A percentile compares a stretch with the other conserved stretches of the same genome.
These are phyloP conservation scores for Sebastes minor DNA, from an alignment of 2,797 vertebrate species.

Conservation along the genomic window DNA sequence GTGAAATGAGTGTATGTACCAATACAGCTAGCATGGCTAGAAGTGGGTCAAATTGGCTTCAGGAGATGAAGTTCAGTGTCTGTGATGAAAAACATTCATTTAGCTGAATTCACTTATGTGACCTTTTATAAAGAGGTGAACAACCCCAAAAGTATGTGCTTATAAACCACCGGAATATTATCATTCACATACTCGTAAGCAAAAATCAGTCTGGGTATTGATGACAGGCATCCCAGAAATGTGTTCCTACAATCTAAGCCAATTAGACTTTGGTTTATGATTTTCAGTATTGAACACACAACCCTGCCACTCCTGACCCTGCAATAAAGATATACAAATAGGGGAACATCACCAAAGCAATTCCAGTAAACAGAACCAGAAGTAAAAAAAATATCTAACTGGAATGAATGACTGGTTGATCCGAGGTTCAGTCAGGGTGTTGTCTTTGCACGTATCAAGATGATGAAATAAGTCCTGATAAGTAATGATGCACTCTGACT, in stretches of 20 bases:
- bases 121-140: background rate
- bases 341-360: background rate
- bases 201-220: background rate
- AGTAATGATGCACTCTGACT: background rate
- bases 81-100: background rate
- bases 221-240: background rate
- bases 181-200: background rate
- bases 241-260: slow-evolving; percentile 14
- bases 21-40: background rate
- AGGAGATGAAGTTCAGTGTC: background rate
- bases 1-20: background rate
- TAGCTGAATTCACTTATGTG: background rate
- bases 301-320: background rate
- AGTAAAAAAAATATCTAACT: background rate
- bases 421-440: background rate
- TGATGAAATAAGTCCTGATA: slow-evolving; percentile 7
- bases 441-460: background rate
- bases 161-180: background rate
- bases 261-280: slow-evolving; percentile 73
- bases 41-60: background rate
- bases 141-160: background rate
- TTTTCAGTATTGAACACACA: background rate
- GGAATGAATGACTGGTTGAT: background rate
- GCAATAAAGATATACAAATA: slow-evolving; percentile 17
- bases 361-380: slow-evolving; percentile 46